Conservation (phyloP, 2,888 invertebrate genomes). For the Acrocera orbiculus region DNA sequence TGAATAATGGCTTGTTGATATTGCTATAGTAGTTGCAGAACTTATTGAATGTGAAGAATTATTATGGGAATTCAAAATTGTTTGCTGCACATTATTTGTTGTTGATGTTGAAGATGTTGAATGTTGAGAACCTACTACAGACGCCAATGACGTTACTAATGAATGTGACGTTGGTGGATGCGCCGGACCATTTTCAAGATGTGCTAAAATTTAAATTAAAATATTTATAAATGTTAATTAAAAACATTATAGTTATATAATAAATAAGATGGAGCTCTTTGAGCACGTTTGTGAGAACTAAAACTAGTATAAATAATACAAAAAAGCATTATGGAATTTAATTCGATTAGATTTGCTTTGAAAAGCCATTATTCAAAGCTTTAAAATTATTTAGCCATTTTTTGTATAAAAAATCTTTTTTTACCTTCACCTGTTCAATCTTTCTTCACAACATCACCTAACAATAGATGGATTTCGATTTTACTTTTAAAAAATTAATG, state of each 20-base stretch:
- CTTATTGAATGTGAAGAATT: slow-evolving; percentile 21
- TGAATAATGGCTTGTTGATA: slow-evolving; percentile 1
- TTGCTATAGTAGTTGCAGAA: slow-evolving; percentile 1
- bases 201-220: slow-evolving; percentile 24
- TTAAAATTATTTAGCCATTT: too few relatives aligned
- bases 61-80: slow-evolving; percentile 23
- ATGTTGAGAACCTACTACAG: slow-evolving; percentile 8
- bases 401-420: too few relatives aligned
- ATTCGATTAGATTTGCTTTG: too few relatives aligned
- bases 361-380: too few relatives aligned
- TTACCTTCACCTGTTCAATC: too few relatives aligned
- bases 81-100: slow-evolving; percentile 16
- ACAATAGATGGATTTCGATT: too few relatives aligned
- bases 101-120: slow-evolving; percentile 15
- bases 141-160: slow-evolving; percentile 14
- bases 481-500: too few relatives aligned
- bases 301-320: too few relatives aligned
- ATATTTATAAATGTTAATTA: background rate
- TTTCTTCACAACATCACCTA: too few relatives aligned
- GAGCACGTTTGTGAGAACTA: too few relatives aligned
- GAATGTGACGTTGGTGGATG: slow-evolving; percentile 20
- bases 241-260: background rate
- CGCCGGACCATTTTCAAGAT: slow-evolving; percentile 29
- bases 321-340: too few relatives aligned
- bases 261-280: too few relatives aligned